A percentile compares a stretch with the other conserved stretches of the same genome.
Conservation (phyloP, 2,888 invertebrate species). For the Acanthosepion lycidas region DNA sequence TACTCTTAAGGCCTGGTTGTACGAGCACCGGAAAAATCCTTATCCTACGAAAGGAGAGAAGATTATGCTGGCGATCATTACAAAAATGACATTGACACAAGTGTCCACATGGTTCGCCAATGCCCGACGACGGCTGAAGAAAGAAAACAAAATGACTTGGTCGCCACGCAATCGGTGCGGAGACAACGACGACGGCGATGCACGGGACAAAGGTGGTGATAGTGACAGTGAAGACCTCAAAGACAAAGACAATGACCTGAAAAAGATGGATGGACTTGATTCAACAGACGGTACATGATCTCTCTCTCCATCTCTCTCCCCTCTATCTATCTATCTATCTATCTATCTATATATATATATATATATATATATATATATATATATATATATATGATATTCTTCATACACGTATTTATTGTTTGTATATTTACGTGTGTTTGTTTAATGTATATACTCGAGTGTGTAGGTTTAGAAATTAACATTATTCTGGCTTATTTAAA, state of each 20-base stretch:
- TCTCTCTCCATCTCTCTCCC: not conserved
- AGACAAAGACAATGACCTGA: conserved; percentile 34
- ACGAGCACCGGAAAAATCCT: conserved; percentile 96
- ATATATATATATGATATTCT: not conserved
- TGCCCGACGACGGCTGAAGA: conserved; percentile 92
- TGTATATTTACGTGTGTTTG: too few species aligned
- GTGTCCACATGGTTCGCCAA: conserved; percentile 98
- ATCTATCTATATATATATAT: not conserved
- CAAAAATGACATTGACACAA: conserved; percentile 92
- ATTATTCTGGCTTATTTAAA: too few species aligned
- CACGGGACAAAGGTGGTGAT: conserved; percentile 80
- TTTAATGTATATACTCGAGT: too few species aligned
- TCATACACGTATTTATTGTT: too few species aligned
- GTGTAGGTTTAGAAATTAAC: too few species aligned
- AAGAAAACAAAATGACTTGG: conserved; percentile 99
- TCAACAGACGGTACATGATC: conserved; percentile 7
- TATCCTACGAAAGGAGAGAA: conserved; percentile 97
- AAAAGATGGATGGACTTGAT: conserved; percentile 40
- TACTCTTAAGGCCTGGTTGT: conserved; percentile 96
- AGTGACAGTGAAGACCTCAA: conserved; percentile 57
- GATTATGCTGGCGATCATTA: conserved; percentile 94
- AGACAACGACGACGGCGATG: conserved; percentile 49
- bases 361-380: not conserved
- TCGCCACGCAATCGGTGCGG: conserved; percentile 85
- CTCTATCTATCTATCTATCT: not conserved